These are phyloP conservation scores for Sialia sialis DNA, from an alignment of 2,113 vertebrate species.

Conservation along the genomic window DNA sequence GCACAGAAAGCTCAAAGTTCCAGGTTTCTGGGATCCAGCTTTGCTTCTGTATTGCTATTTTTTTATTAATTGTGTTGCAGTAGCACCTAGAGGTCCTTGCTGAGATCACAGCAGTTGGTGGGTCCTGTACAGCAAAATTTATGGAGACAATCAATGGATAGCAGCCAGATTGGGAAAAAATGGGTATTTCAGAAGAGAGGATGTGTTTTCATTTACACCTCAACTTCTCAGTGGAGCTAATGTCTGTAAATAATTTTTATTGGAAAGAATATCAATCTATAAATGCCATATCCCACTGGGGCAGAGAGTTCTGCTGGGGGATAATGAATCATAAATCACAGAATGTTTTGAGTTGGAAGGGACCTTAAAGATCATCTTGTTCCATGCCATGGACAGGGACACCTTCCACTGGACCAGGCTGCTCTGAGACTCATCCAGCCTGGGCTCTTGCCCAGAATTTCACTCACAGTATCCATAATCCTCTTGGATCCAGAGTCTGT, in stretches of 20 bases:
- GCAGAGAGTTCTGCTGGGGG: not conserved
- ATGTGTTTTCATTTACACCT: not conserved
- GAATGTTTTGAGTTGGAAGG: not conserved
- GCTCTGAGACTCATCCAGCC: not conserved
- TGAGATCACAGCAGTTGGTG: not conserved
- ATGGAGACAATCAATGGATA: not conserved
- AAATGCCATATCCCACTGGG: not conserved
- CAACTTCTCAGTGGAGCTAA: not conserved
- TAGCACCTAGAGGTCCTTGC: conserved; percentile 35
- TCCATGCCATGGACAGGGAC: not conserved
- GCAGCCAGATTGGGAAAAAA: not conserved
- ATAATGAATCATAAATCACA: not conserved
- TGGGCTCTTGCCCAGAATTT: not conserved
- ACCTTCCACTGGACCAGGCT: not conserved
- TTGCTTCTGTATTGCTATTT: not conserved
- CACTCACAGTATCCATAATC: not conserved
- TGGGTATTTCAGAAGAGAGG: not conserved
- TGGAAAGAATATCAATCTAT: not conserved
- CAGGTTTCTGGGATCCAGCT: no score
- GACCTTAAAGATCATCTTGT: not conserved
- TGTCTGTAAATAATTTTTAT: not conserved
- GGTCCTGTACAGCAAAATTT: not conserved
- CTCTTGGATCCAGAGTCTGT: not conserved
- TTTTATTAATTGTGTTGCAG: conserved; percentile 3
- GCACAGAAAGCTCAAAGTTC: no score